A percentile compares a stretch with the other conserved stretches of the same genome.
Conservation (phyloP, 2,113 vertebrate species). For the Raphicerus campestris region DNA sequence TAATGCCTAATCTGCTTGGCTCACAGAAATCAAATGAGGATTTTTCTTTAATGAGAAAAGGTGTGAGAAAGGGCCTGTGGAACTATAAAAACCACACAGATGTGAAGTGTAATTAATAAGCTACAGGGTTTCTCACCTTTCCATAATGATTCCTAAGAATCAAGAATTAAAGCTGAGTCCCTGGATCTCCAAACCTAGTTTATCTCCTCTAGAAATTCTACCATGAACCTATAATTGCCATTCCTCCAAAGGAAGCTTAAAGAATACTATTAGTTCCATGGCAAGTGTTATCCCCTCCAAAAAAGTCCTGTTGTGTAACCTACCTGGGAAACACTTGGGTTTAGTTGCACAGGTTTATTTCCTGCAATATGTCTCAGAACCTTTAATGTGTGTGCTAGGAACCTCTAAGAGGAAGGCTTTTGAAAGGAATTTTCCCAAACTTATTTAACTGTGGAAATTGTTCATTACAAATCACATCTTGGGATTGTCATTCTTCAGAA, state of each 20-base stretch:
- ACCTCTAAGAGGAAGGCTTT: background rate
- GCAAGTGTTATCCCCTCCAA: background rate
- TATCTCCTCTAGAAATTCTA: background rate
- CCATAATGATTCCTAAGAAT: constrained; percentile 20
- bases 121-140: constrained; percentile 32
- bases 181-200: background rate
- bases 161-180: background rate
- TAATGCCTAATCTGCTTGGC: constrained; percentile 14
- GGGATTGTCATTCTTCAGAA: background rate
- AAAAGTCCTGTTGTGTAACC: background rate
- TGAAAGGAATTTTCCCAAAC: background rate
- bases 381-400: background rate
- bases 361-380: background rate
- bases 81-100: constrained; percentile 49
- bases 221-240: background rate
- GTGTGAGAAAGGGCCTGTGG: background rate
- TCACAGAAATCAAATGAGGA: constrained; percentile 14
- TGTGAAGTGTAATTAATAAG: constrained; percentile 48
- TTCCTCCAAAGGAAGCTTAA: background rate
- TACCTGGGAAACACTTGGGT: background rate
- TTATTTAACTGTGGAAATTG: background rate
- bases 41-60: constrained; percentile 60
- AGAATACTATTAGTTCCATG: background rate
- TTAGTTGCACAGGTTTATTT: background rate
- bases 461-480: background rate